Conservation (phyloP, 2,888 invertebrate species). For the Patella caerulea region DNA sequence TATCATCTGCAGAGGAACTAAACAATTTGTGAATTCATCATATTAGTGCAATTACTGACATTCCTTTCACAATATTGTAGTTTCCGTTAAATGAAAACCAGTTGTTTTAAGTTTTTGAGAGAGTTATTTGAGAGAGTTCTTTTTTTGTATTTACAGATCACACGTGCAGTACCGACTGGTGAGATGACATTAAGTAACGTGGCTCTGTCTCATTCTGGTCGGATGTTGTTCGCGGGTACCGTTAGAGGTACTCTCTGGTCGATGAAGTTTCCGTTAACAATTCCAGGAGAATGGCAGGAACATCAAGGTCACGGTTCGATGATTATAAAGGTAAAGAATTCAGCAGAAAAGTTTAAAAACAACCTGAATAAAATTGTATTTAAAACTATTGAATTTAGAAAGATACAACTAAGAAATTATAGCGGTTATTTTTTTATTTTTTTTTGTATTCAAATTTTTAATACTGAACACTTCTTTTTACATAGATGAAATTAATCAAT, state of each 20-base stretch:
- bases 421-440: too few species aligned
- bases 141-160: slow-evolving; percentile 53
- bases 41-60: too few species aligned
- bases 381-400: too few species aligned
- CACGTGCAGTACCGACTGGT: slow-evolving; percentile 69
- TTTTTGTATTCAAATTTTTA: background rate
- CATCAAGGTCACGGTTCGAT: slow-evolving; percentile 74
- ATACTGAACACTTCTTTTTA: background rate
- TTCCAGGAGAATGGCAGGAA: slow-evolving; percentile 75
- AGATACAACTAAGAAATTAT: too few species aligned
- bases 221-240: slow-evolving; percentile 86
- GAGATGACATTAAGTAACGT: slow-evolving; percentile 76
- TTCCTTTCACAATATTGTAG: too few species aligned
- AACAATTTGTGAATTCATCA: too few species aligned
- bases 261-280: slow-evolving; percentile 83
- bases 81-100: too few species aligned
- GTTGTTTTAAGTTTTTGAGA: too few species aligned
- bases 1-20: too few species aligned
- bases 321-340: slow-evolving; percentile 72
- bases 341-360: background rate
- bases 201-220: slow-evolving; percentile 83
- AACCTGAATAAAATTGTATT: too few species aligned
- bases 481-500: too few species aligned
- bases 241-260: slow-evolving; percentile 83
- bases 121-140: too few species aligned